phyloP scores from a whole-genome alignment of 2,797 vertebrate genomes.

The Eidolon dupreanum region DNA sequence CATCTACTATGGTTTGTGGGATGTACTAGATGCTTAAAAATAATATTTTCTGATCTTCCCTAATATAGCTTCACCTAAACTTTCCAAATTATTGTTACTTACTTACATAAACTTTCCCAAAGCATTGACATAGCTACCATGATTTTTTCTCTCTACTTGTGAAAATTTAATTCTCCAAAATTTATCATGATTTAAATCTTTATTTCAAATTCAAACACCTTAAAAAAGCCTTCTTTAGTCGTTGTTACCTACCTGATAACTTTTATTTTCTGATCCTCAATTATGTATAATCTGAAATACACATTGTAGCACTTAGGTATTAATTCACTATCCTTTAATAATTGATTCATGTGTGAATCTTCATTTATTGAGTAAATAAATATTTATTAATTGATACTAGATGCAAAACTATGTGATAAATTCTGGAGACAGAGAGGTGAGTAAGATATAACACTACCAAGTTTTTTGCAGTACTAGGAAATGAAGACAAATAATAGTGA shows the following conservation, averaged over 20 bases:
- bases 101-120: background rate
- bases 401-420: background rate
- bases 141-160: background rate
- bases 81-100: background rate
- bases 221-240: background rate
- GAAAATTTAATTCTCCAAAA: background rate
- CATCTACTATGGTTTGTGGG: background rate
- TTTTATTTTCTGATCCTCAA: background rate
- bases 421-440: background rate
- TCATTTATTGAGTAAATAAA: slow-evolving; percentile 8
- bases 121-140: background rate
- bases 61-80: background rate
- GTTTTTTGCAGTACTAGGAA: background rate
- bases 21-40: background rate
- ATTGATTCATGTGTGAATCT: background rate
- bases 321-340: background rate
- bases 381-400: background rate
- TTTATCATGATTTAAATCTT: background rate
- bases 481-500: background rate
- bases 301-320: background rate
- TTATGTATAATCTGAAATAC: background rate
- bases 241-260: background rate
- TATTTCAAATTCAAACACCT: background rate
- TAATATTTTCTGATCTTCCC: background rate
- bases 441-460: background rate